These are phyloP conservation scores for Scartelaos histophorus DNA, from an alignment of 2,113 vertebrate genomes.

Conservation along the genomic window DNA sequence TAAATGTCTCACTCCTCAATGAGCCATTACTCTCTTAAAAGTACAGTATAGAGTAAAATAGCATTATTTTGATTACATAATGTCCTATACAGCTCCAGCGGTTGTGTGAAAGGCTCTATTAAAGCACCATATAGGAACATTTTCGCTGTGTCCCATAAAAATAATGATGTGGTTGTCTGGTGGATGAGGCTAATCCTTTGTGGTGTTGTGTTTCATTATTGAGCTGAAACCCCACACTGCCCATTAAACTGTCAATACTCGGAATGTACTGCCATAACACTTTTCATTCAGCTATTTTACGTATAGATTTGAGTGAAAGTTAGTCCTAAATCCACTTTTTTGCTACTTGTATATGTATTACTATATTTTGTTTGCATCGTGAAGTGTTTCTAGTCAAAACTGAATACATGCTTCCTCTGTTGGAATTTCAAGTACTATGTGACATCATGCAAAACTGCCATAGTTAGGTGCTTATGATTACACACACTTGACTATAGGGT, in stretches of 20 bases:
- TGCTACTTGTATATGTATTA: background rate
- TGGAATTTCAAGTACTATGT: no score
- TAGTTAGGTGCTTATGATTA: no score
- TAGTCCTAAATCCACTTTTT: background rate
- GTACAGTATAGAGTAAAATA: no score
- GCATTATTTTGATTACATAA: background rate
- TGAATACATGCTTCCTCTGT: no score
- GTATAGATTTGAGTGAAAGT: background rate
- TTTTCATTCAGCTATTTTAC: background rate
- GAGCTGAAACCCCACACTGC: background rate
- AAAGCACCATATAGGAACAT: no score
- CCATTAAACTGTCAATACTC: background rate
- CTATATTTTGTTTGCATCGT: no score
- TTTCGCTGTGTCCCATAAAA: background rate
- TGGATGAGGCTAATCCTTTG: slow-evolving; percentile 12
- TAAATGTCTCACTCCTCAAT: no score
- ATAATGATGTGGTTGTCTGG: background rate
- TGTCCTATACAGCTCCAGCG: background rate
- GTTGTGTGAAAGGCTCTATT: no score
- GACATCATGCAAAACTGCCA: no score
- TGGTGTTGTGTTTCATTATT: background rate
- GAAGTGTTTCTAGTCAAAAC: no score
- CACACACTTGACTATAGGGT: no score
- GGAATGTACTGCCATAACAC: background rate
- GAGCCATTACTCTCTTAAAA: no score